Conservation (phyloP, 2,113 vertebrate species). For the Nesogale talazaci region DNA sequence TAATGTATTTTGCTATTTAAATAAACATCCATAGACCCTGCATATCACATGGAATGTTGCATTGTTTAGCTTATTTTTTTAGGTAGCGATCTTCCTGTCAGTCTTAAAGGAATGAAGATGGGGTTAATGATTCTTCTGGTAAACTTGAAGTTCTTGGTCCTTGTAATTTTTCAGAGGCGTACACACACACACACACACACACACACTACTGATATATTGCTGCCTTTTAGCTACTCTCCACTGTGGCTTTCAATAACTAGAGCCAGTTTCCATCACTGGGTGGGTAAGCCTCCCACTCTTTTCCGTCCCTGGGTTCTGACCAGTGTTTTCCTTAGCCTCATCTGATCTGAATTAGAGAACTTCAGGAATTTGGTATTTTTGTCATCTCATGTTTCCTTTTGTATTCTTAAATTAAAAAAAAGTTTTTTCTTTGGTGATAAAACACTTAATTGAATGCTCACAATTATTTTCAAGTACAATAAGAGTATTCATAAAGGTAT, state of each 20-base stretch:
- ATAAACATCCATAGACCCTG: constrained; percentile 82
- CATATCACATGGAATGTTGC: constrained; percentile 84
- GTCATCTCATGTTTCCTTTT: neutral
- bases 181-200: constrained; percentile 17
- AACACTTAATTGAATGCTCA: neutral
- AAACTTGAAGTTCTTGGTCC: constrained; percentile 77
- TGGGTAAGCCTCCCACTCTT: constrained; percentile 36
- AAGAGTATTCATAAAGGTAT: neutral
- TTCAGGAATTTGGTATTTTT: constrained; percentile 18
- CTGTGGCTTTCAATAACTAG: constrained; percentile 64
- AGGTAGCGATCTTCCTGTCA: constrained; percentile 78
- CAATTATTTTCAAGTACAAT: constrained; percentile 40
- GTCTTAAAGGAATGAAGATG: constrained; percentile 73
- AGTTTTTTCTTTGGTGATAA: constrained; percentile 41
- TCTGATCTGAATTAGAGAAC: constrained; percentile 1
- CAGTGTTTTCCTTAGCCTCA: constrained; percentile 62
- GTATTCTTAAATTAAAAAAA: no score
- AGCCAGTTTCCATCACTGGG: constrained; percentile 60
- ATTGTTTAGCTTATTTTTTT: constrained; percentile 84
- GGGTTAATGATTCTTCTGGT: constrained; percentile 71
- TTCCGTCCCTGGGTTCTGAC: neutral
- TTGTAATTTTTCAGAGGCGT: constrained; percentile 54
- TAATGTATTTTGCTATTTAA: constrained; percentile 84
- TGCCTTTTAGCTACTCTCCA: constrained; percentile 64
- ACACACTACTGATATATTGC: constrained; percentile 70